A percentile compares a stretch with the other conserved stretches of the same genome.
phyloP scores from a whole-genome alignment of 53 echinoderm and acorn worm species.

The Stichopus horrens region DNA sequence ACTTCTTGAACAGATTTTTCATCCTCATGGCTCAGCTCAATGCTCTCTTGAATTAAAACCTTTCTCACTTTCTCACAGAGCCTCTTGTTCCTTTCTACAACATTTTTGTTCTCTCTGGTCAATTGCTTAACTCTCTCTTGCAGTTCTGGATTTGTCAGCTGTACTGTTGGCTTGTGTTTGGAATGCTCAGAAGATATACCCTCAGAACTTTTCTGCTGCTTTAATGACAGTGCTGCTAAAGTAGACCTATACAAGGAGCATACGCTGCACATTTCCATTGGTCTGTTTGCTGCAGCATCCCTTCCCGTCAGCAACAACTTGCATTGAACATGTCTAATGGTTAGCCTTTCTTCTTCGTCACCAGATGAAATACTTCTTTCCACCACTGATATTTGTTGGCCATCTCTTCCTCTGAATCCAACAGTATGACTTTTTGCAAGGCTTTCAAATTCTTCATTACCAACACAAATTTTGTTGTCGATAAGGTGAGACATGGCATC shows the following conservation, averaged over 20 bases:
- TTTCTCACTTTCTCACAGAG: neutral
- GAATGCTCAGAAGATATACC: neutral
- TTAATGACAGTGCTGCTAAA: no score
- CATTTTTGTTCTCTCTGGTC: neutral
- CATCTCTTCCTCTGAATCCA: neutral
- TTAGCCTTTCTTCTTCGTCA: no score
- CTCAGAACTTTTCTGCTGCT: no score
- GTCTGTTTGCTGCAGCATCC: no score
- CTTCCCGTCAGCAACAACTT: no score
- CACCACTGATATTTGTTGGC: no score
- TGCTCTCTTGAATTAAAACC: neutral
- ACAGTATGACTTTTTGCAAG: neutral
- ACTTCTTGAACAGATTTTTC: neutral
- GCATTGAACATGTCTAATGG: no score
- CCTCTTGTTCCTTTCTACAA: neutral
- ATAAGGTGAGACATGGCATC: neutral
- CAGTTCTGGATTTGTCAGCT: constrained; percentile 3
- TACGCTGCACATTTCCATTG: no score
- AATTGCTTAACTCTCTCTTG: neutral
- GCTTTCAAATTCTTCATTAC: constrained; percentile 2
- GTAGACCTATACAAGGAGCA: no score
- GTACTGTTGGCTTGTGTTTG: constrained; percentile 16
- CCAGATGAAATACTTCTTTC: no score
- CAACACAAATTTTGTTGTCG: neutral
- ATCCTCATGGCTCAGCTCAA: neutral